Base-by-base conservation (phyloP, 1,140 invertebrate species). In the Sitobion miscanthi region DNA sequence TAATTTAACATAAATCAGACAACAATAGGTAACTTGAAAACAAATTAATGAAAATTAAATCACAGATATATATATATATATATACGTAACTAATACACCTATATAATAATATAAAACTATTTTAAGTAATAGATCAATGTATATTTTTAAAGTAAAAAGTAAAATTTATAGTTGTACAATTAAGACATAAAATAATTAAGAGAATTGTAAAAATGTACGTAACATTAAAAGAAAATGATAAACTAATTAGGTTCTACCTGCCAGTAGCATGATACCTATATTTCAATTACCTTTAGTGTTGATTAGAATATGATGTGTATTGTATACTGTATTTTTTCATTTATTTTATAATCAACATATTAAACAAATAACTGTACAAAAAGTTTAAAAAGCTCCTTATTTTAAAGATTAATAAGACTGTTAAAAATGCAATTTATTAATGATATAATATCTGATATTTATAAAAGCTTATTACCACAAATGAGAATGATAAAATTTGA, bases 401-500 rank as follows among this genome's bases (percentile, higher is more conserved):
- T 62, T 62, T 62, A 69, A n/a, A 90, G 45, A 69, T 42, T 57
- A 38, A 62, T 42, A 62, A n/a, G 20, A 90, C 25, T n/a, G 38
- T 35, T 90, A 69, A 90, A 90, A 90, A 90, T 69, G 52, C 88
- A 89, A 89, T 89, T 42, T 42, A 42, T 42, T 57, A 42, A 57
- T 89, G n/a, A n/a, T 54, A 57, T 69, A 90, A 62, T 90, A 90
- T 45, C 14, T 69, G 89, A 90, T 90, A 90, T n/a, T 69, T 35
- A 90, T 90, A 91, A 49, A 83, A 35, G 38, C 3, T 25, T 92
- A 77, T 90, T 93, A 93, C 93, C 93, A 93, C 35, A 93, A 82
- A 90, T 90, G 35, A 11, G 93, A 90, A 90, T 93, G 93, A 69
- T 93, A 38, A 90, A 93, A 93, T 57, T 93, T 93, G 1, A 93